Evolutionary conservation across 2,888 invertebrate species (phyloP).

Genomic region (Pristionchus mayeri): DNA sequence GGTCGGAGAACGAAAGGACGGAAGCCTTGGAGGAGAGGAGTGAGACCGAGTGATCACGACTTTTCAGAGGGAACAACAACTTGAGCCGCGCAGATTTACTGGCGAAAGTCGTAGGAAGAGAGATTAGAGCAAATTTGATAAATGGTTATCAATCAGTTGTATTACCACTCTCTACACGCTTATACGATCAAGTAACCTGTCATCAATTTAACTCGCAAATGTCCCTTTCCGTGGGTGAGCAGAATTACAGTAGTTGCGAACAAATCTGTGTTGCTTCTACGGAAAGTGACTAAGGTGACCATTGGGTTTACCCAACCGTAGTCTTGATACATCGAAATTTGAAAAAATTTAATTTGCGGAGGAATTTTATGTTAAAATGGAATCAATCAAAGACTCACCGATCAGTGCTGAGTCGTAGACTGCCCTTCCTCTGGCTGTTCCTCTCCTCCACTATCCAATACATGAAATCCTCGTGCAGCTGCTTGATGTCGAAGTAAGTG

Average conservation of each 20-base stretch:
- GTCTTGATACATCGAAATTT: not conserved
- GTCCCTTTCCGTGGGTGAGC: no score
- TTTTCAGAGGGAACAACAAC: slow-evolving; percentile 13
- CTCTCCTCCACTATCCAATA: slow-evolving; percentile 70
- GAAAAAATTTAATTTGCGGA: not conserved
- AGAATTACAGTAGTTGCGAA: no score
- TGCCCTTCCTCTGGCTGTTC: slow-evolving; percentile 58
- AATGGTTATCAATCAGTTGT: no score
- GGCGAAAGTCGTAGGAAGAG: not conserved
- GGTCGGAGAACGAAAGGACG: not conserved
- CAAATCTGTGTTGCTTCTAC: no score
- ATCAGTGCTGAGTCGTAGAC: slow-evolving; percentile 26
- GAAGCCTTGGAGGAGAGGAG: not conserved
- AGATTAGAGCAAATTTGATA: no score
- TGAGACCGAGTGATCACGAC: not conserved
- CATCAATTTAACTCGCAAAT: no score
- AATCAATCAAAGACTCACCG: not conserved
- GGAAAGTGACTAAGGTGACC: no score
- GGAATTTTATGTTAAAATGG: no score
- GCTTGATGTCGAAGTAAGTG: slow-evolving; percentile 57
- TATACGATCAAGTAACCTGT: no score
- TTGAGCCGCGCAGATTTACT: not conserved
- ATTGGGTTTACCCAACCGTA: no score
- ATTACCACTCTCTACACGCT: no score
- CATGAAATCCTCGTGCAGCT: slow-evolving; percentile 69